Evolutionary conservation across 2,113 vertebrate genomes (phyloP), one percentile per base, ranked within the genome.

Genomic region (Candoia aspera): DNA sequence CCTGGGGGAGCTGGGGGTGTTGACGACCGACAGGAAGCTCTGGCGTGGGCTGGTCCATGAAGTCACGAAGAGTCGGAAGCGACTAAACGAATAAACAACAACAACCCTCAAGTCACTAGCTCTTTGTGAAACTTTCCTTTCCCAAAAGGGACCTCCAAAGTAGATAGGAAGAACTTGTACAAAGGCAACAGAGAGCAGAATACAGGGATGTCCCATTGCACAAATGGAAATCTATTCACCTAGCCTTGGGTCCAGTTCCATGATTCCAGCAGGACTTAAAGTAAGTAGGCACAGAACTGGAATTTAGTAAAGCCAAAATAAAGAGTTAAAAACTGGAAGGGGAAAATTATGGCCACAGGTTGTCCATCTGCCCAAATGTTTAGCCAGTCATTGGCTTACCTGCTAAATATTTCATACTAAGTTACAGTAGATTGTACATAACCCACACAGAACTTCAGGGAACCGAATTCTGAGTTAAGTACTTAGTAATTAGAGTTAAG

Each of bases 281-380:
- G 6, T n/a, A 79, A 79, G 53, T 79, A 6, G 3, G 10, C 84
- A 79, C 6, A 73, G 17, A n/a, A 37, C 8, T 79, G 29, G 68
- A 37, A 88, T 88, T 54, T 84, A 58, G 24, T 33, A 53, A 84
- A 83, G 2, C 84, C 92, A 94, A n/a, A 93, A 95, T 89, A 59
- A 0, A 0, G 4, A 95, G 73, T 13, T 64, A 9, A 89, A 92
- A 89, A 9, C n/a, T 6, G 21, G 79, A 84, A 46, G 23, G 24
- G 17, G 46, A 93, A 90, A 90, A 58, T 4, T 13, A 33, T 73
- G 90, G n/a, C 19, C 26, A 26, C 13, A 60, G 57, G 90, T 84
- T 83, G 87, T 46, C 42, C 64, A 8, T 55, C 86, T 92, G 46
- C 73, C 84, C 87, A 84, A 26, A 1, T n/a, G 84, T 90, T 95